Base-by-base conservation (phyloP, 2,888 invertebrate species). In the Trissolcus brochymenae region DNA sequence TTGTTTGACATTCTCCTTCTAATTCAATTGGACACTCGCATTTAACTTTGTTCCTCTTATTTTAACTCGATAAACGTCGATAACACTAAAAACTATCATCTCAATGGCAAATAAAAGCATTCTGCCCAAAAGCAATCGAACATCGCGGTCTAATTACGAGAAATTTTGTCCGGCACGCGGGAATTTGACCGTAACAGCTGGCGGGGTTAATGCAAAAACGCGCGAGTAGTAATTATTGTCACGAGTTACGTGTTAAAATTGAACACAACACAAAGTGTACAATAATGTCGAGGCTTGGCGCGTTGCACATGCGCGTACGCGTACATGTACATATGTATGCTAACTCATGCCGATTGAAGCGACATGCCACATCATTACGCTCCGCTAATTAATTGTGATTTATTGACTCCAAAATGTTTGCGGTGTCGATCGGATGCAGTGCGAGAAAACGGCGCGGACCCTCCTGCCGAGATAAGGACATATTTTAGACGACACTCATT, bases 371-470 rank as follows among this genome's bases (percentile, higher is more conserved):
- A 86, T 87, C 88, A 88, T 88, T 88, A 88, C 87, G 87, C 84
- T 84, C 84, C 82, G 85, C 87, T 88, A 88, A 88, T 88, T 88
- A 88, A 88, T 88, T 88, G 88, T 88, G 88, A 88, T 88, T 88
- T 88, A 88, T 88, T 86, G 87, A 84, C 84, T 83, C 84, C 85
- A 86, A 81, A 81, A 80, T 78, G 80, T 80, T 78, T 78, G 76
- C 71, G 79, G 80, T 76, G 80, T 78, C 78, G 80, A 80, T 79
- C 79, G 79, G 79, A 81, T 79, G 78, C 79, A 79, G 72, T 66
- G 78, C 80, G 79, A 80, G 78, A 78, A 80, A 78, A 80, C 78
- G 73, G 74, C 78, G 75, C 75, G 64, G 78, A 78, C 80, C 78
- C 80, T 71, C 78, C 76, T 64, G 70, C 71, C 71, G 73, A 80